phyloP scores from a whole-genome alignment of 2,113 vertebrate genomes.

The Myocastor coypus region DNA sequence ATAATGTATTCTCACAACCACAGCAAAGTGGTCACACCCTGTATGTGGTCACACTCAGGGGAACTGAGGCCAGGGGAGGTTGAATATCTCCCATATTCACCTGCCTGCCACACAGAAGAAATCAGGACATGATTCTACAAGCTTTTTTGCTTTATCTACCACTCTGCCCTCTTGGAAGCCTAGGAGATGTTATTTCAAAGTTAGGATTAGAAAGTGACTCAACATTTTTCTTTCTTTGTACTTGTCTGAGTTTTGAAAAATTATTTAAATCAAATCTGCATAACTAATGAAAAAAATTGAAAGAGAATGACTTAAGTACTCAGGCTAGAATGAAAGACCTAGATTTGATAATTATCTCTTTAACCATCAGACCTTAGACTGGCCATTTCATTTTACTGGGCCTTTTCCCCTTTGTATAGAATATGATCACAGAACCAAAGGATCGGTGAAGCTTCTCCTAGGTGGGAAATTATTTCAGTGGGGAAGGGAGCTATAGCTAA shows the following conservation, averaged over 20 bases:
- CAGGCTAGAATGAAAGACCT: neutral
- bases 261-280: neutral
- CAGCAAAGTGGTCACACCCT: neutral
- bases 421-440: neutral
- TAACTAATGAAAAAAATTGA: neutral
- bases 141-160: neutral
- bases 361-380: neutral
- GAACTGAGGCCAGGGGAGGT: neutral
- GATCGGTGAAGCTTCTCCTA: neutral
- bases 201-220: neutral
- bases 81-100: neutral
- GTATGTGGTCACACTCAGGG: neutral
- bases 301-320: neutral
- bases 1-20: neutral
- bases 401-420: neutral
- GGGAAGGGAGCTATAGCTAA: neutral
- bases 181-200: neutral
- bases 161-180: neutral
- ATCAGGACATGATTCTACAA: neutral
- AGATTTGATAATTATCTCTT: neutral
- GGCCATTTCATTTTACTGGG: neutral
- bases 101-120: neutral
- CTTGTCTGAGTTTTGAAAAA: neutral
- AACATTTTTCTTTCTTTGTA: neutral
- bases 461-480: neutral